phyloP scores from a whole-genome alignment of 2,113 vertebrate genomes.

The Podarcis cretensis region DNA sequence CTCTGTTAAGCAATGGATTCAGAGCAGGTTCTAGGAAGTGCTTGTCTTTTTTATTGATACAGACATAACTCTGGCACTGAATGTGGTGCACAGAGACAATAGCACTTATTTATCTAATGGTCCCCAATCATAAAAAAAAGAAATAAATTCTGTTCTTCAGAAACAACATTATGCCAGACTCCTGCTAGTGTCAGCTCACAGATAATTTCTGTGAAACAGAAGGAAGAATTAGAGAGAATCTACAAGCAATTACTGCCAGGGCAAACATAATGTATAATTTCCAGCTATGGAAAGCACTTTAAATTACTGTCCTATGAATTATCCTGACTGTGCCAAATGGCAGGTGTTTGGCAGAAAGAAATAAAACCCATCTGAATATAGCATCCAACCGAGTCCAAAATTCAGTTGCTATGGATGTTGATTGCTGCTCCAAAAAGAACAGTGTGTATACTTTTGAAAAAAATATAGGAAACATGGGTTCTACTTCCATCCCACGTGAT shows the following conservation, averaged over 20 bases:
- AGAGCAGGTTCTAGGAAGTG: background rate
- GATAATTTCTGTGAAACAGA: background rate
- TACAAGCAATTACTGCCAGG: background rate
- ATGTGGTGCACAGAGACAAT: background rate
- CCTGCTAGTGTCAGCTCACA: background rate
- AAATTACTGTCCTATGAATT: background rate
- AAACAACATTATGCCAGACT: background rate
- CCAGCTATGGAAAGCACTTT: background rate
- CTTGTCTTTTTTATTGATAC: background rate
- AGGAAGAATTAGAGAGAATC: background rate
- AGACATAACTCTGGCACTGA: background rate
- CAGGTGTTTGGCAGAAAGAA: conserved; percentile 3
- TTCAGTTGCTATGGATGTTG: background rate
- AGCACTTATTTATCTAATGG: too few relatives aligned
- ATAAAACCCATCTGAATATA: background rate
- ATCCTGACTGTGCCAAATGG: background rate
- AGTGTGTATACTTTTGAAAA: background rate
- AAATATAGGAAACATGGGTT: background rate
- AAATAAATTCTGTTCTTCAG: background rate
- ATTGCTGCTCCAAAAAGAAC: background rate
- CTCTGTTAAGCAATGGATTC: background rate
- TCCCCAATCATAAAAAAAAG: background rate
- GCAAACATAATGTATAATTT: background rate
- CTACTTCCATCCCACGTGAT: background rate
- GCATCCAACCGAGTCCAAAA: background rate